Base-by-base conservation (phyloP, 2,113 vertebrate species). In the Geococcyx californianus region DNA sequence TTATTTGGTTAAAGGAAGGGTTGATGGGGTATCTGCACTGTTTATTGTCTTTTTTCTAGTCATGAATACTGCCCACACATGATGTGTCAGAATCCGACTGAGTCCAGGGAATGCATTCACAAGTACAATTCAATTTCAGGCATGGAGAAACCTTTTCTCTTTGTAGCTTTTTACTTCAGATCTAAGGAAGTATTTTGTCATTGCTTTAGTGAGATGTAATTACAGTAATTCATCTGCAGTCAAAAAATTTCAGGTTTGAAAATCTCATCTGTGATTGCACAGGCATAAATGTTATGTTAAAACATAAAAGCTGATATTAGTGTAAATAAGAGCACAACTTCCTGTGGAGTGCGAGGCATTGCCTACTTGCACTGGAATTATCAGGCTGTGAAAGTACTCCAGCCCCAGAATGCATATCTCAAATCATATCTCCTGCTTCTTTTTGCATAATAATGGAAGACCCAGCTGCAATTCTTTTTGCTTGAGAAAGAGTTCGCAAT, bases 191-290 rank as follows among this genome's bases (percentile, higher is more conserved):
- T 52, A 67, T 95, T 90, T 90, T 94, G 74, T 87, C 76, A 69
- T 84, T 75, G 77, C 77, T 92, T 70, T 76, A 84, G 45, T 59
- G 69, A 66, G 58, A 54, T 44, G 29, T 87, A 93, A 95, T 96
- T 95, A 89, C 56, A 92, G 49, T 90, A 90, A 90, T 89, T 95
- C 73, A 89, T 84, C 85, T 82, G 38, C 60, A 88, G 84, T 76
- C 42, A 83, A 91, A 93, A 92, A 91, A 74, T 23, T 74, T 82
- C 83, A 87, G 73, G 83, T 94, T 93, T 84, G 58, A 89, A 94
- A 95, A 89, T 64, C 56, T 83, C 42, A 47, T 80, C 49, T 91
- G 54, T 82, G 79, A 67, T 86, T 92, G 68, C 56, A 78, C 67
- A 75, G 69, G 47, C 76, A 84, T 81, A 96, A 95, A 89, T 76